phyloP scores from a whole-genome alignment of 2,888 invertebrate species.

The Antitype chi region DNA sequence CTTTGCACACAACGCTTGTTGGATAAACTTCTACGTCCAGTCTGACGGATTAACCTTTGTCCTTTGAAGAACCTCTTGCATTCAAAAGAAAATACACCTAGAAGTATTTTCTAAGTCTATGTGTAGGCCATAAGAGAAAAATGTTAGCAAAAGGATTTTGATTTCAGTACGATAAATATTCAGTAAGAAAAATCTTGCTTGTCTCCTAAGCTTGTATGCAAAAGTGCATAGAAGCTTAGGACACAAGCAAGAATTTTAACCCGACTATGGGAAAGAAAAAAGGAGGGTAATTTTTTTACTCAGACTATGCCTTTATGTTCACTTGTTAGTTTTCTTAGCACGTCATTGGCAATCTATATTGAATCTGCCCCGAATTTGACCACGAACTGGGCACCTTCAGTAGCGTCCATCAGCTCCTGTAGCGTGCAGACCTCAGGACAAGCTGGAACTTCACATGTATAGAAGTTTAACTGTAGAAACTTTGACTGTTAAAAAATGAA shows the following conservation, averaged over 20 bases:
- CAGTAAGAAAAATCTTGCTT: too few species aligned
- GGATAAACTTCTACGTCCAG: slow-evolving; percentile 25
- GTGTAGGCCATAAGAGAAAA: background rate
- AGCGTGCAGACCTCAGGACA: background rate
- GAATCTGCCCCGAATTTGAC: background rate
- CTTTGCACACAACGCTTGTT: slow-evolving; percentile 15
- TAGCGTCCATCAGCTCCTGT: background rate
- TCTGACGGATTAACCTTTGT: slow-evolving; percentile 34
- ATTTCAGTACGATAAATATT: background rate
- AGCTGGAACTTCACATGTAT: background rate
- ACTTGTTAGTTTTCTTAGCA: background rate
- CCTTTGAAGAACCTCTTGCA: slow-evolving; percentile 33
- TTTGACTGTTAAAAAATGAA: background rate
- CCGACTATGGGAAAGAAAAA: too few species aligned
- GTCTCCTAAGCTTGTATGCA: too few species aligned
- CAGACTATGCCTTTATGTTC: background rate
- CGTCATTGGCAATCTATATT: background rate
- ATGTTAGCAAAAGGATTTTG: background rate
- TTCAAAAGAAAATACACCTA: slow-evolving; percentile 30
- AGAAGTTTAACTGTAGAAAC: background rate
- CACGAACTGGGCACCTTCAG: background rate
- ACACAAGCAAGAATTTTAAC: background rate
- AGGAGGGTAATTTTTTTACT: background rate
- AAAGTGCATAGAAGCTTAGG: background rate
- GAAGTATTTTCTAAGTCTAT: slow-evolving; percentile 27